phyloP scores from a whole-genome alignment of 2,888 invertebrate species.

The Drosophila macrospina region DNA sequence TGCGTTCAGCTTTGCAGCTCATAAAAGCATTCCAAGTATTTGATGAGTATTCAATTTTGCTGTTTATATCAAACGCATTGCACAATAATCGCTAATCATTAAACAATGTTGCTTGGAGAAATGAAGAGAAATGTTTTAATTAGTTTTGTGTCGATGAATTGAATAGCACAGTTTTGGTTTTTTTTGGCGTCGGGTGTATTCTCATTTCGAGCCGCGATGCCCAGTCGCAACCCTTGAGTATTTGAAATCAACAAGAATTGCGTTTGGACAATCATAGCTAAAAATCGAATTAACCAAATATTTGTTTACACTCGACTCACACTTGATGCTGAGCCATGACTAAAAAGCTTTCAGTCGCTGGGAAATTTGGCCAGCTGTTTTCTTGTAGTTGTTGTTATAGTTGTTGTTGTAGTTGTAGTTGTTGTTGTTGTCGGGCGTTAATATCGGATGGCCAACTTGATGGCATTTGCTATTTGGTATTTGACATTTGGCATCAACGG shows the following conservation, averaged over 20 bases:
- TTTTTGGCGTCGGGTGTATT: slow-evolving; percentile 69
- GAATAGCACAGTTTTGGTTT: neutral
- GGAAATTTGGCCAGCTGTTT: slow-evolving; percentile 42
- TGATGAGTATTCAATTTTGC: slow-evolving; percentile 10
- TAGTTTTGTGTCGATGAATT: slow-evolving; percentile 9
- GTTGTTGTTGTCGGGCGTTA: slow-evolving; percentile 12
- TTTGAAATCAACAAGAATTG: slow-evolving; percentile 85
- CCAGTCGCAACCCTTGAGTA: slow-evolving; percentile 86
- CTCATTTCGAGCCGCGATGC: slow-evolving; percentile 86
- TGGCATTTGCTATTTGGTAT: slow-evolving; percentile 22
- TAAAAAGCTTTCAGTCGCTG: slow-evolving; percentile 50
- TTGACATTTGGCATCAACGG: slow-evolving; percentile 18
- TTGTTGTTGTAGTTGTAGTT: too few relatives aligned
- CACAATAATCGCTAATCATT: slow-evolving; percentile 34
- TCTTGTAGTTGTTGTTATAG: too few relatives aligned
- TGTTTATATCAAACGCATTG: neutral
- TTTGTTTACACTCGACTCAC: slow-evolving; percentile 22
- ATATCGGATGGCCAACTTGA: slow-evolving; percentile 43
- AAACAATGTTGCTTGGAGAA: slow-evolving; percentile 5
- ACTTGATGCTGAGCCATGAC: slow-evolving; percentile 1
- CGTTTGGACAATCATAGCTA: slow-evolving; percentile 86
- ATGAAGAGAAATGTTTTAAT: slow-evolving; percentile 34
- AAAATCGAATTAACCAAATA: slow-evolving; percentile 84
- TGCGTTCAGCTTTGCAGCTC: neutral
- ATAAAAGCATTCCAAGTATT: slow-evolving; percentile 17